These are phyloP conservation scores for Hirtodrosophila trivittata DNA, from an alignment of 2,888 invertebrate genomes.

Conservation along the genomic window DNA sequence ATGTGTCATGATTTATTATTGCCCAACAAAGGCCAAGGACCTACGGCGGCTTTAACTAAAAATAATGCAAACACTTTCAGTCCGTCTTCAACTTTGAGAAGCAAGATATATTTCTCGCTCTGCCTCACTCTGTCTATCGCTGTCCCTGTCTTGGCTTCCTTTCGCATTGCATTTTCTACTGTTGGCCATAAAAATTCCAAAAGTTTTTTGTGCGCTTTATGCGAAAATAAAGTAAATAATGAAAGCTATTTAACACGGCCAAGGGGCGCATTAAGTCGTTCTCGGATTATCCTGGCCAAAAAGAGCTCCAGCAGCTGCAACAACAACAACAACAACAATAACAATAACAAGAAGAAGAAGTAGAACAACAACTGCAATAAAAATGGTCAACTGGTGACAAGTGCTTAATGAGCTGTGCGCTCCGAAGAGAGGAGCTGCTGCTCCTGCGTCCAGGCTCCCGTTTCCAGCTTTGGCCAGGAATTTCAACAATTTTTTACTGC, in stretches of 20 bases:
- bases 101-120: slow-evolving; percentile 21
- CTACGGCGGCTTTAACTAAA: slow-evolving; percentile 19
- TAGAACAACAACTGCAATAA: slow-evolving; percentile 11
- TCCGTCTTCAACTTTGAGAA: slow-evolving; percentile 11
- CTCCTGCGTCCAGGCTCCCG: slow-evolving; percentile 4
- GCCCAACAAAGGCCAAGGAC: slow-evolving; percentile 36
- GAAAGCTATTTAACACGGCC: slow-evolving; percentile 76
- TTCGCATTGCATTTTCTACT: slow-evolving; percentile 27
- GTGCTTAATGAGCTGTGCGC: slow-evolving; percentile 72
- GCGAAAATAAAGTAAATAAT: slow-evolving; percentile 73
- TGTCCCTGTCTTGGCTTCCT: neutral
- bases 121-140: slow-evolving; percentile 10
- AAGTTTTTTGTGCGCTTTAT: slow-evolving; percentile 46
- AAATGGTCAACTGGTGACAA: slow-evolving; percentile 51
- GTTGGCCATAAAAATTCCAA: slow-evolving; percentile 32
- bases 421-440: slow-evolving; percentile 9
- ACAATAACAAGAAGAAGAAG: slow-evolving; percentile 8
- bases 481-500: slow-evolving; percentile 75
- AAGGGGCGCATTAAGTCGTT: slow-evolving; percentile 67
- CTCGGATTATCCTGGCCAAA: slow-evolving; percentile 38
- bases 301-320: slow-evolving; percentile 27
- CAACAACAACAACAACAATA: slow-evolving; percentile 30
- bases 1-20: slow-evolving; percentile 74
- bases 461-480: slow-evolving; percentile 38
- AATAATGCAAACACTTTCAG: slow-evolving; percentile 26